Base-by-base conservation (phyloP, 2,888 invertebrate genomes). In the Andrena praecox region DNA sequence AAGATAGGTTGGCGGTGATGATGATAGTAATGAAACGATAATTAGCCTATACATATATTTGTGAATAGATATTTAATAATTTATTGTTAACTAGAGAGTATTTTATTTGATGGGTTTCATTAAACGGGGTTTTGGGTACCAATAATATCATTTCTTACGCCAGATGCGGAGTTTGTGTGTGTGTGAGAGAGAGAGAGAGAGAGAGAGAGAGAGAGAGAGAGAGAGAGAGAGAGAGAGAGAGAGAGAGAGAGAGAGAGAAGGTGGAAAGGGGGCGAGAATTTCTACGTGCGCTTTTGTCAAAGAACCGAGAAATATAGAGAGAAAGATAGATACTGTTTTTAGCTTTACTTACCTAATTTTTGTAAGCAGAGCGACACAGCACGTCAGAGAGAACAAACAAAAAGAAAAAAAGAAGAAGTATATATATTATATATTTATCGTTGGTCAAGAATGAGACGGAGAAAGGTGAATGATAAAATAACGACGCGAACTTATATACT, bases 21-120 rank as follows among this genome's bases (percentile, higher is more conserved):
- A 76, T 56, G 79, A 82, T 83, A 85, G 88, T 77, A 87, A 85
- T 84, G 69, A 56, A 82, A 81, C 73, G 82, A 89, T 90, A 81
- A 80, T 81, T 80, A 91, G 89, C 85, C 87, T 91, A 92, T 91
- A 89, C 90, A 91, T 93, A 92, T 90, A 89, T 90, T 91, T 93
- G 93, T 93, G 93, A 93, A 93, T 93, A 93, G 91, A 91, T 93
- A 93, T 93, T 93, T 93, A 93, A 93, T 93, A 93, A 93, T 93
- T 93, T 93, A 93, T 93, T 93, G 91, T 93, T 93, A 91, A 91
- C 85, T 92, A 93, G 90, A 90, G 81, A 89, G 90, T 89, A 88
- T 90, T 92, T 56, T 10, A 88, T 88, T 90, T 89, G 75, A 83
- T 87, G 78, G 86, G 90, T 87, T 89, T 89, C 67, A 87, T 87